Conservation (phyloP, 2,888 invertebrate species). For the Allacma fusca region DNA sequence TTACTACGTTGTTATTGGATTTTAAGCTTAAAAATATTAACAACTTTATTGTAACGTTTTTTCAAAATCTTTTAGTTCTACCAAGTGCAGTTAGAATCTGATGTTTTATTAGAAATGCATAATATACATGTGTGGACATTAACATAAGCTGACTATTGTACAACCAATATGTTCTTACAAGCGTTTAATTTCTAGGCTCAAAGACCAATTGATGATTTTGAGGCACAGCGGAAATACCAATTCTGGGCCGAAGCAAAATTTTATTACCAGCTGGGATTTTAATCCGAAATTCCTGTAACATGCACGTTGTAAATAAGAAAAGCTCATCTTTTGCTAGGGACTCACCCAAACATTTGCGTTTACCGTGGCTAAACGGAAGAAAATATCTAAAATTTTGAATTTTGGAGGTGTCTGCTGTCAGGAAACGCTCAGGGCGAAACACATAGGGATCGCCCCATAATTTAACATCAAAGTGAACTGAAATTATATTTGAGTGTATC, state of each 20-base stretch:
- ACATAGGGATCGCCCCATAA: constrained; percentile 48
- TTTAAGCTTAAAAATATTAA: no score
- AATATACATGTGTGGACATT: no score
- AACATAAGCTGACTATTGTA: no score
- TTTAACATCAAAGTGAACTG: constrained; percentile 47
- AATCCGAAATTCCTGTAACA: constrained; percentile 48
- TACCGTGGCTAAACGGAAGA: constrained; percentile 53
- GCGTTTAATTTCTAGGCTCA: constrained; percentile 13
- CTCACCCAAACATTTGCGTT: constrained; percentile 52
- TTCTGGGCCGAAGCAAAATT: constrained; percentile 33
- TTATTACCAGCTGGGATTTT: background rate
- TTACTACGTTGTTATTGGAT: no score
- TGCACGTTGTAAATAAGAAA: constrained; percentile 45
- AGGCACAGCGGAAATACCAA: constrained; percentile 50
- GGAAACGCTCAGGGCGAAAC: constrained; percentile 53
- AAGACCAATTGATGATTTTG: constrained; percentile 45
- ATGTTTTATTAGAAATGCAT: no score
- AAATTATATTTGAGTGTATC: constrained; percentile 49
- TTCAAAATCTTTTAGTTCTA: no score
- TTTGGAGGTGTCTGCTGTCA: constrained; percentile 3
- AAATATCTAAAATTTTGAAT: constrained; percentile 34
- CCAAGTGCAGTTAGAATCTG: no score
- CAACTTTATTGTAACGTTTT: no score
- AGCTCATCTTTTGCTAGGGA: constrained; percentile 50
- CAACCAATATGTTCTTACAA: no score